Conservation (phyloP, 2,113 vertebrate species). For the Edolisoma coerulescens region DNA sequence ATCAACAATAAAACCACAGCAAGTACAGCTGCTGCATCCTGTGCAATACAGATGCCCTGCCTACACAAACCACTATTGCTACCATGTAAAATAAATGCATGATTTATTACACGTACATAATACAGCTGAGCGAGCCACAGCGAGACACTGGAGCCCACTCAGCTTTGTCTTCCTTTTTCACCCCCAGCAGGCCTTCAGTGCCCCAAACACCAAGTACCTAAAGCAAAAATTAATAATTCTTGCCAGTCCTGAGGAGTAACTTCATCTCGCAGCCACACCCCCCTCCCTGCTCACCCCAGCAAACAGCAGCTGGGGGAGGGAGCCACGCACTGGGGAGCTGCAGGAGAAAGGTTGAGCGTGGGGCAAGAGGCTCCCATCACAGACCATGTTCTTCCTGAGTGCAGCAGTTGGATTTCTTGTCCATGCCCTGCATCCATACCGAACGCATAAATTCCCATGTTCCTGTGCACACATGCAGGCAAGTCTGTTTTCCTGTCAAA, state of each 20-base stretch:
- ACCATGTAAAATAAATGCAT: neutral
- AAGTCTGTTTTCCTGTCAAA: constrained; percentile 35
- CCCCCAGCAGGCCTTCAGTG: no score
- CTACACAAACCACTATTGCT: neutral
- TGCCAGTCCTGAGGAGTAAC: neutral
- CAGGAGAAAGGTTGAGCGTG: neutral
- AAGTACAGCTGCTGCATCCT: neutral
- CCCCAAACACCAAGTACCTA: neutral
- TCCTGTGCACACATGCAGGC: neutral
- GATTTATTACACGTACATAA: neutral
- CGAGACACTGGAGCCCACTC: fast-evolving
- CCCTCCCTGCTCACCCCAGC: neutral
- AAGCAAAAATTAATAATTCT: neutral
- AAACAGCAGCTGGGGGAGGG: no score
- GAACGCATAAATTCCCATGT: fast-evolving
- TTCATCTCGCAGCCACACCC: fast-evolving
- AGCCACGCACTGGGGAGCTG: fast-evolving
- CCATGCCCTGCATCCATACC: fast-evolving
- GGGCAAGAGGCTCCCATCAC: neutral
- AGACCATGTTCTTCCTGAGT: neutral
- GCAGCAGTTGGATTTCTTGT: neutral
- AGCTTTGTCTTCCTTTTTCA: neutral
- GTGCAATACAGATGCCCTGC: fast-evolving
- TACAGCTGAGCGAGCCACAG: fast-evolving
- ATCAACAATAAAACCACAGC: neutral